Percentiles rank a stretch among this genome's conserved stretches.
phyloP scores from a whole-genome alignment of 1,140 invertebrate species.

The Lordiphosa clarofinis region DNA sequence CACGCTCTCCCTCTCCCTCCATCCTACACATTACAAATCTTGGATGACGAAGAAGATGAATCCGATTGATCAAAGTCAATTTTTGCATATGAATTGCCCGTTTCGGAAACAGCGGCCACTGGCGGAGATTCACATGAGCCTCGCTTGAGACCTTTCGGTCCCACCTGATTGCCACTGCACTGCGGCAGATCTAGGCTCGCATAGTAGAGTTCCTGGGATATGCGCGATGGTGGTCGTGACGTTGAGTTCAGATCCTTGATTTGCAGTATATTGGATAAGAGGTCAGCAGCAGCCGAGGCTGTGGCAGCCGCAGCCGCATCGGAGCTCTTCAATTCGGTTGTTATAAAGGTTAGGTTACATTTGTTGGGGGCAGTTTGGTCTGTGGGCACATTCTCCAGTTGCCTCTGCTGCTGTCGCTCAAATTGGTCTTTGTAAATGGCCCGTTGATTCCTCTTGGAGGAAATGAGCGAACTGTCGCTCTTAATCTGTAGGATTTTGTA shows the following conservation, averaged over 20 bases:
- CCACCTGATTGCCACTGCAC: slow-evolving; percentile 46
- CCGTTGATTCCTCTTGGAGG: slow-evolving; percentile 59
- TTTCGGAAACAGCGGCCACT: slow-evolving; percentile 78
- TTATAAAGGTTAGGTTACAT: slow-evolving; percentile 17
- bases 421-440: slow-evolving; percentile 69
- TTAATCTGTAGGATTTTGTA: slow-evolving; percentile 74
- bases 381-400: slow-evolving; percentile 24
- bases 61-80: slow-evolving; percentile 86
- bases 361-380: slow-evolving; percentile 31
- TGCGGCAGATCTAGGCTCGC: slow-evolving; percentile 84
- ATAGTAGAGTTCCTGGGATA: slow-evolving; percentile 83
- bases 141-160: slow-evolving; percentile 64
- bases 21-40: slow-evolving; percentile 64
- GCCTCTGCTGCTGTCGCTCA: slow-evolving; percentile 43
- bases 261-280: slow-evolving; percentile 9
- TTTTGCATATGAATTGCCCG: slow-evolving; percentile 84
- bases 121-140: slow-evolving; percentile 56
- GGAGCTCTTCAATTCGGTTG: slow-evolving; percentile 10
- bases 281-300: not conserved
- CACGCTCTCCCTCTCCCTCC: slow-evolving; percentile 11
- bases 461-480: slow-evolving; percentile 69
- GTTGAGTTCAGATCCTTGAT: slow-evolving; percentile 35
- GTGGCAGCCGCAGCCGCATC: slow-evolving; percentile 8
- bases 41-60: slow-evolving; percentile 73
- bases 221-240: slow-evolving; percentile 79